phyloP scores from a whole-genome alignment of 2,888 invertebrate genomes.

The Spialia ferax region DNA sequence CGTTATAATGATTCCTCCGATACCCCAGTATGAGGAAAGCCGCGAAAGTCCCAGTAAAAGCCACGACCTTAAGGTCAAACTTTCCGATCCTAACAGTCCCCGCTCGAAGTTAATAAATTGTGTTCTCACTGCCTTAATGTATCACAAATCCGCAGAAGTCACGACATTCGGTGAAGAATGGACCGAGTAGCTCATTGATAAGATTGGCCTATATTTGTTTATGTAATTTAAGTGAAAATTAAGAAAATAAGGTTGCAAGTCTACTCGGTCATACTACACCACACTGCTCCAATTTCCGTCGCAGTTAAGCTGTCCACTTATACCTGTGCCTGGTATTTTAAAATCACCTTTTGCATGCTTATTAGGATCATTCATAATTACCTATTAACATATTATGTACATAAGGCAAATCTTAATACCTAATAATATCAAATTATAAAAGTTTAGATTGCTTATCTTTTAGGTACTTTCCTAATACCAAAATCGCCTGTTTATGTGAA shows the following conservation, averaged over 20 bases:
- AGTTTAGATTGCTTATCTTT: no score
- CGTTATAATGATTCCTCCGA: neutral
- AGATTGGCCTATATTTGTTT: neutral
- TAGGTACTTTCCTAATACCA: no score
- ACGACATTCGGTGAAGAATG: neutral
- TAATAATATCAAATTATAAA: no score
- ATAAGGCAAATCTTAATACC: no score
- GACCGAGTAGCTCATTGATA: neutral
- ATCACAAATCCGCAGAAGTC: slow-evolving; percentile 7
- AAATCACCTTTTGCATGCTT: no score
- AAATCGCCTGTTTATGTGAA: no score
- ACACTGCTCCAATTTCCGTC: no score
- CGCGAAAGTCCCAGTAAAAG: slow-evolving; percentile 28
- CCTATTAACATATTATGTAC: no score
- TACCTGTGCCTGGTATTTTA: no score
- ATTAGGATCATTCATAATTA: no score
- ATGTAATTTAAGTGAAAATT: neutral
- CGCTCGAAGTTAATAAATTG: slow-evolving; percentile 19
- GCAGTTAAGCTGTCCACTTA: no score
- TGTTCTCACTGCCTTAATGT: slow-evolving; percentile 2
- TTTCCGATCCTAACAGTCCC: slow-evolving; percentile 2
- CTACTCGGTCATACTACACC: no score
- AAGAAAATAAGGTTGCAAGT: neutral
- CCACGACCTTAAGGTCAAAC: slow-evolving; percentile 26
- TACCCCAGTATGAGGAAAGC: slow-evolving; percentile 7